These are phyloP conservation scores for Vulpes vulpes DNA, from an alignment of 2,113 vertebrate species.

Conservation along the genomic window DNA sequence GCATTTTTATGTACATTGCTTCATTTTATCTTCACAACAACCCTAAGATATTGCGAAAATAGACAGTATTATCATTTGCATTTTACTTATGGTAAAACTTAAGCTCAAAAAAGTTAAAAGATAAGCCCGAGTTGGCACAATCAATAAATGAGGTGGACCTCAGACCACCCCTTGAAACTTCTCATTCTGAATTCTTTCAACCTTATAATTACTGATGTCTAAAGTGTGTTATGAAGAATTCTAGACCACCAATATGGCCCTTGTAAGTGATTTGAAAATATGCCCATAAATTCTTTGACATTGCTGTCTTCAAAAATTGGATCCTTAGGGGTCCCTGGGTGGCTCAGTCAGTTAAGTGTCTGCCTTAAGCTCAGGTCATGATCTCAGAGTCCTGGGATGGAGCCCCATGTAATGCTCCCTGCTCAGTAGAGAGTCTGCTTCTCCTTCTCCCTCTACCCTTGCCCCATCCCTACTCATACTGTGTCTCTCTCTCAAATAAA, in stretches of 20 bases:
- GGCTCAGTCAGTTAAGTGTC: not conserved
- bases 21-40: slow-evolving; percentile 40
- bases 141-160: not conserved
- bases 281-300: not conserved
- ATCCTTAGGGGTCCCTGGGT: not conserved
- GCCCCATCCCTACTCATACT: not conserved
- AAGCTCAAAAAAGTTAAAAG: slow-evolving; percentile 44
- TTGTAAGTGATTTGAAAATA: not conserved
- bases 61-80: not conserved
- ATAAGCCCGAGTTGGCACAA: not conserved
- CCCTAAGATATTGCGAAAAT: not conserved
- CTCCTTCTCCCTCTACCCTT: not conserved
- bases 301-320: slow-evolving; percentile 19
- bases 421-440: not conserved
- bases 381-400: not conserved
- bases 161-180: slow-evolving; percentile 23
- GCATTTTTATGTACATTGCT: not conserved
- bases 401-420: not conserved
- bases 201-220: slow-evolving; percentile 14
- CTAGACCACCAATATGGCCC: not conserved
- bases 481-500: not conserved
- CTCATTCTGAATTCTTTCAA: not conserved
- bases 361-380: not conserved
- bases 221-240: slow-evolving; percentile 25
- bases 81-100: slow-evolving; percentile 47